Evolutionary conservation across 2,888 invertebrate species (phyloP).

Genomic region (Tenodera sinensis): DNA sequence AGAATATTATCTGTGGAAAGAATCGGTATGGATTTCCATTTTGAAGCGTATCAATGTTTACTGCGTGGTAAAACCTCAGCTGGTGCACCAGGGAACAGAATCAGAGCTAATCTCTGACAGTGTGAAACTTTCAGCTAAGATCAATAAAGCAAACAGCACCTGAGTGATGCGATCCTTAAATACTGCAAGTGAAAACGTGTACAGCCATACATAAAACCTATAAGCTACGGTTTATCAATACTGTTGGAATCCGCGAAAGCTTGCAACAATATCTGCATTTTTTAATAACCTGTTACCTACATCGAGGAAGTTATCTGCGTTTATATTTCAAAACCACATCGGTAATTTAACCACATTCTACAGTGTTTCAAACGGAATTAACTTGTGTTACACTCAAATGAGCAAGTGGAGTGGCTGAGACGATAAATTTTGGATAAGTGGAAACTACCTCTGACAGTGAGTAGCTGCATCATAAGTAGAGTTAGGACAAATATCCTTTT

Average conservation of each 20-base stretch:
- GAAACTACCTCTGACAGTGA: too few species aligned
- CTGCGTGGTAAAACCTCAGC: not conserved
- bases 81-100: not conserved
- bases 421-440: too few species aligned
- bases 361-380: too few species aligned
- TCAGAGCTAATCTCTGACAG: not conserved
- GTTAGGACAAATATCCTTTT: too few species aligned
- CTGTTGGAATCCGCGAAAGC: not conserved
- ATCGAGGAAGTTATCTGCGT: too few species aligned
- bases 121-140: not conserved
- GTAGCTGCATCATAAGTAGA: too few species aligned
- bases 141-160: not conserved
- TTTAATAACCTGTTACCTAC: not conserved
- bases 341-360: too few species aligned
- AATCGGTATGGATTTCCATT: not conserved
- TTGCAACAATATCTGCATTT: not conserved
- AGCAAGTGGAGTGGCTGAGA: too few species aligned
- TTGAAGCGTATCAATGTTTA: not conserved
- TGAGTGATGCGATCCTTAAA: not conserved
- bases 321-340: too few species aligned
- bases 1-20: too few species aligned
- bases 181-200: not conserved
- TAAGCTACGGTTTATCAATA: not conserved
- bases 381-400: too few species aligned
- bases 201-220: not conserved